These are phyloP conservation scores for Agelaius tricolor DNA, from an alignment of 2,113 vertebrate genomes.

Conservation along the genomic window DNA sequence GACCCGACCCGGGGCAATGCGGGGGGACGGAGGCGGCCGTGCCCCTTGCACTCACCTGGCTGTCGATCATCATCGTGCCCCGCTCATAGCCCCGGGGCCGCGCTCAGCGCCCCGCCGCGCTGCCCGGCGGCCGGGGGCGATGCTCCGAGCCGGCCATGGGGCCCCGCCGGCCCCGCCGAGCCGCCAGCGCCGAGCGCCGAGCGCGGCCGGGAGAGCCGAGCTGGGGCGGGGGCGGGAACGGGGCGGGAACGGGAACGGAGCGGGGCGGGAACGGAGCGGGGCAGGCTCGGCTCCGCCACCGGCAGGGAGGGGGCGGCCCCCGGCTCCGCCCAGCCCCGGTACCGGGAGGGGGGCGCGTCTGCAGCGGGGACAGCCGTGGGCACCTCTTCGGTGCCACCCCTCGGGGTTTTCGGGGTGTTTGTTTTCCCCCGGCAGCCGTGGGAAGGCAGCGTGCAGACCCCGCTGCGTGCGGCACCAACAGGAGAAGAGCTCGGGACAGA, in stretches of 20 bases:
- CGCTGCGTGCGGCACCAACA: not conserved
- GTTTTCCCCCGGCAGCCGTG: too few species aligned
- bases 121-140: not conserved
- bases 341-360: not conserved
- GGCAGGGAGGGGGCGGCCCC: not conserved
- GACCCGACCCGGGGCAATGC: accelerated
- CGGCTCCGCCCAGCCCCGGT: not conserved
- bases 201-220: too few species aligned
- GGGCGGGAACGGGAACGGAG: too few species aligned
- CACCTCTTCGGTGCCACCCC: accelerated
- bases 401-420: accelerated
- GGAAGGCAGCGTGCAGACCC: not conserved
- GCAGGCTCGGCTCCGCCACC: not conserved
- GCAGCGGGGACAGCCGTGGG: not conserved
- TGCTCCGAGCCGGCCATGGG: not conserved
- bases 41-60: slow-evolving; percentile 26
- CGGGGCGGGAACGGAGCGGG: not conserved
- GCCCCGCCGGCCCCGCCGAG: not conserved
- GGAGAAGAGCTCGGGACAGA: not conserved
- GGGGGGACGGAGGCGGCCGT: not conserved
- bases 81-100: slow-evolving; percentile 17
- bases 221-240: not conserved
- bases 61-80: slow-evolving; percentile 58
- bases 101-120: not conserved
- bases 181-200: too few species aligned